These are phyloP conservation scores for Stenchaetothrips biformis DNA, from an alignment of 2,888 invertebrate species.

Conservation along the genomic window DNA sequence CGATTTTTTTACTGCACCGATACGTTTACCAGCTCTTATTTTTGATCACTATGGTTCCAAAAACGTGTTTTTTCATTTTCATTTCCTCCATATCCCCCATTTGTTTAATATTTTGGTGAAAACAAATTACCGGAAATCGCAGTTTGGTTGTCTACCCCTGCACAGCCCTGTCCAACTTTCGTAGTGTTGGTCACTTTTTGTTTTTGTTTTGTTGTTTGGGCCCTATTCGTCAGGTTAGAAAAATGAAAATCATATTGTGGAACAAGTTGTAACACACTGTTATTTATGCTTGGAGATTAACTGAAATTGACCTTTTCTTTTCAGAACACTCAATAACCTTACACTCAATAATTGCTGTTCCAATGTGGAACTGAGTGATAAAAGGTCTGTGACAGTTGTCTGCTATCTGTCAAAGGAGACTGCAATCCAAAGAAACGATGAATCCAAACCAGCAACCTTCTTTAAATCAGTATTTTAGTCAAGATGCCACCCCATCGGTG, in stretches of 20 bases:
- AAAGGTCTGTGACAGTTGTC: not conserved
- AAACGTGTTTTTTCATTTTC: too few relatives aligned
- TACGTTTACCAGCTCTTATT: too few relatives aligned
- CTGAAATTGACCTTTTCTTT: not conserved
- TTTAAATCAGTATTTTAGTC: conserved; percentile 32
- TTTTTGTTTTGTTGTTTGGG: conserved; percentile 1
- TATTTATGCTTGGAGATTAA: not conserved
- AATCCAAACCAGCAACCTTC: not conserved
- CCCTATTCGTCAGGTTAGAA: not conserved
- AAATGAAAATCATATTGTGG: not conserved
- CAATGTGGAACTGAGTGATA: not conserved
- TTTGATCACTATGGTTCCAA: too few relatives aligned
- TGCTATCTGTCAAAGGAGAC: not conserved
- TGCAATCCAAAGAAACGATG: not conserved
- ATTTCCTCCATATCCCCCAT: too few relatives aligned
- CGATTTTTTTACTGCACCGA: too few relatives aligned
- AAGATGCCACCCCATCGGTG: conserved; percentile 24
- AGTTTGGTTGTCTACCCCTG: not conserved
- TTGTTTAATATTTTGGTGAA: too few relatives aligned
- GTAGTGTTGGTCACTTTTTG: not conserved
- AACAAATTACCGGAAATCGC: too few relatives aligned
- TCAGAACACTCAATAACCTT: not conserved
- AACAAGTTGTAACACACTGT: not conserved
- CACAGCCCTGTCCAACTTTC: not conserved
- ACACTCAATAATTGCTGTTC: not conserved